Evolutionary conservation across 2,113 vertebrate genomes (phyloP), one percentile per base, ranked within the genome.

Genomic region (Suricata suricatta): DNA sequence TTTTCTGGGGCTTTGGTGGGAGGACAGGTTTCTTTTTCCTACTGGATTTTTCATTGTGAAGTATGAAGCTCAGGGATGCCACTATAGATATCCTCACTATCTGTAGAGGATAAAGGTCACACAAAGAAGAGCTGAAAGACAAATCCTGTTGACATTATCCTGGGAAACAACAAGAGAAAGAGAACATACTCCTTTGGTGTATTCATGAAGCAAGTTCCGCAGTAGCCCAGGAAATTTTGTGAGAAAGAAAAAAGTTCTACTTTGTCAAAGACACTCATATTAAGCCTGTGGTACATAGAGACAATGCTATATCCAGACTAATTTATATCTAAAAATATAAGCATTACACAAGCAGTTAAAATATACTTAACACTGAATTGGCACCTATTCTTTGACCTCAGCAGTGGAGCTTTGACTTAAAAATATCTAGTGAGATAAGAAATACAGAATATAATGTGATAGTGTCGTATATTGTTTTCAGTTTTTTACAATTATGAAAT

Each of bases 401-500:
- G 19, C 17, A 82, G 81, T 54, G 6, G 14, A 44, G 21, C 33
- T 74, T 15, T 74, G 72, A 41, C 72, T 74, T 74, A 35, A 81
- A 66, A 35, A 80, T 76, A 71, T 81, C 38, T 68, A 76, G 12
- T 29, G 14, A 94, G 31, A 68, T 74, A 38, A 86, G 7, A 87
- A 31, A 47, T 21, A 71, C 0, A 85, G 68, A 66, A 6, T 29
- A 63, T 52, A 92, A 47, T 6, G 47, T 88, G 1, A 21, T 68
- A n/a, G 57, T 84, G 41, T 72, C 14, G 33, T 17, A n/a, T 50
- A 47, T 71, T 88, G 17, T 33, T n/a, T 96, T 86, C 33, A 71
- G 47, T 84, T 69, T 74, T 88, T 96, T 23, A 69, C 13, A 81
- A 50, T 93, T 88, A 90, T 64, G 57, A 96, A 95, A 71, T 7